Evolutionary conservation across 2,888 invertebrate species (phyloP), one percentile per base, ranked within the genome.

Genomic region (Andrena bicolor): DNA sequence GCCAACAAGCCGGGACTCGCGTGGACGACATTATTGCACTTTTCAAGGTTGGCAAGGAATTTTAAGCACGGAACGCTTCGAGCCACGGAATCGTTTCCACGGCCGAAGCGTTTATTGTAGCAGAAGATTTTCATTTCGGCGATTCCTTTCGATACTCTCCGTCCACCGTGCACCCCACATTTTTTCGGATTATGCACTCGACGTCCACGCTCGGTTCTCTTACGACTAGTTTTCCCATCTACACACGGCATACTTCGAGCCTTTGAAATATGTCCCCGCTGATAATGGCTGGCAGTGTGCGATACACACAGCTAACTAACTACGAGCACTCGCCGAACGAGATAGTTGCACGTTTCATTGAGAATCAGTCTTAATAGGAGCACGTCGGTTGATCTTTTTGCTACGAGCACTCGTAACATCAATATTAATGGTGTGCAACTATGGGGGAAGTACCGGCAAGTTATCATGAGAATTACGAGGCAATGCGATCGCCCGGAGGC

Each of bases 401-500:
- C 26, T 65, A n/a, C 23, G n/a, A 60, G 2, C 23, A 23, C 16
- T 58, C 1, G 16, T 16, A 16, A 35, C n/a, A n/a, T 35, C 26
- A 63, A 64, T 30, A 26, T 13, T 70, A 35, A 16, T 30, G 16
- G 16, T 26, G 56, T 26, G 35, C 61, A 5, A 16, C 8, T 51
- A 28, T 26, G 49, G 23, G 16, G 23, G 32, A 60, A 13, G 64
- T 20, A 49, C n/a, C 32, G 13, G 2, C 5, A 26, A 23, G 49
- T 35, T 71, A 41, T 61, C 60, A 61, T 28, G 48, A 41, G n/a
- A 28, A 26, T 28, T 41, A 32, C 23, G 49, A 41, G 35, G 23
- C 28, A 26, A 56, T 30, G 3, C 30, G 69, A 75, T 75, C 35
- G 32, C 8, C 23, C 64, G n/a, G 35, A 32, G 30, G n/a, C 20